phyloP scores from a whole-genome alignment of 2,888 invertebrate species.

The Ophion slaviceki region DNA sequence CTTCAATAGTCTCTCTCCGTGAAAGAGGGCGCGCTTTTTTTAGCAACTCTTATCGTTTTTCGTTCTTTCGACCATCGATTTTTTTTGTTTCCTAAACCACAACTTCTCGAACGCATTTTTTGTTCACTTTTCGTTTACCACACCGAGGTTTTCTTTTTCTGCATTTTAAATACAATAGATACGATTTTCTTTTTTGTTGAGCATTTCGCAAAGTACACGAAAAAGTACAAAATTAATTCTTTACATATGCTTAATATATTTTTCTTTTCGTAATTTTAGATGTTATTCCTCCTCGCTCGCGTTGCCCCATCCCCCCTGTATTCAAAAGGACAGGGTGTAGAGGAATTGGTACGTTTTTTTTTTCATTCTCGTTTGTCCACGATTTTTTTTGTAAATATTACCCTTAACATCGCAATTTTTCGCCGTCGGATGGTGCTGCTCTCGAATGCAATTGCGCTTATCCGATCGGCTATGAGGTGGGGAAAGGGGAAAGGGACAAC shows the following conservation, averaged over 20 bases:
- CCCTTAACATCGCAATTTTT: slow-evolving; percentile 69
- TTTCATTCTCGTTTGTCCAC: slow-evolving; percentile 44
- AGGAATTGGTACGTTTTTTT: slow-evolving; percentile 20
- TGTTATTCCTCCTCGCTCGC: slow-evolving; percentile 52
- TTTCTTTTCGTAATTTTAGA: slow-evolving; percentile 63
- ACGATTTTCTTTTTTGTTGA: slow-evolving; percentile 78
- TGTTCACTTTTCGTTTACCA: slow-evolving; percentile 47
- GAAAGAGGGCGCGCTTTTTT: slow-evolving; percentile 54
- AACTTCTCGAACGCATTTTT: slow-evolving; percentile 65
- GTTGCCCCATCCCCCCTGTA: slow-evolving; percentile 32
- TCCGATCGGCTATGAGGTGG: slow-evolving; percentile 37
- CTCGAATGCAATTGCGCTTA: slow-evolving; percentile 40
- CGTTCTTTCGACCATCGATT: slow-evolving; percentile 19
- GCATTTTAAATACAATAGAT: slow-evolving; percentile 76
- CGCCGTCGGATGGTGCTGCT: slow-evolving; percentile 55
- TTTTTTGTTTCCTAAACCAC: slow-evolving; percentile 52
- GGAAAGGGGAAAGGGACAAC: slow-evolving; percentile 25
- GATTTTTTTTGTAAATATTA: slow-evolving; percentile 69
- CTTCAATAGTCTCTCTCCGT: slow-evolving; percentile 26
- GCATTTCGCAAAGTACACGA: slow-evolving; percentile 82
- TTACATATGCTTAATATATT: slow-evolving; percentile 71
- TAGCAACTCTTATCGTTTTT: slow-evolving; percentile 22
- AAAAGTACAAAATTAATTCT: slow-evolving; percentile 83
- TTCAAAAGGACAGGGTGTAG: slow-evolving; percentile 2
- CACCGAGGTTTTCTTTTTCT: slow-evolving; percentile 47